Evolutionary conservation across 2,113 vertebrate genomes (phyloP).

Genomic region (Xiphias gladius): DNA sequence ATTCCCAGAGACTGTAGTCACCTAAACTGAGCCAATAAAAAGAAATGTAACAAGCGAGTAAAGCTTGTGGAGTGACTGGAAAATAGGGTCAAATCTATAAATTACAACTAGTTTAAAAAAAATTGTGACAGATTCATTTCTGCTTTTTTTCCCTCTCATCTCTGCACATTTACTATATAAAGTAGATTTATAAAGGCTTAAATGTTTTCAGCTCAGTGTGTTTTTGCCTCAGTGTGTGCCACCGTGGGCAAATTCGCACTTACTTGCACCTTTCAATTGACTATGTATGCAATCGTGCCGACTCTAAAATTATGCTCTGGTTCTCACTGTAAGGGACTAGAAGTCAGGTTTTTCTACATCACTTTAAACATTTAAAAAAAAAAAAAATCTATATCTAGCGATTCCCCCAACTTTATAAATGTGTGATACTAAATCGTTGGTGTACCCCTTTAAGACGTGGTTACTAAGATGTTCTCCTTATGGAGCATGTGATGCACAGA

Average conservation of each 20-base stretch:
- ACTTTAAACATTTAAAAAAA: too few species aligned
- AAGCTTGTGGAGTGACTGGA: neutral
- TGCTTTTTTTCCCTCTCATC: neutral
- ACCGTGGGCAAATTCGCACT: neutral
- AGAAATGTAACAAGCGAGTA: neutral
- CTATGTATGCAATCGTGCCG: neutral
- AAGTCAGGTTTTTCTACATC: neutral
- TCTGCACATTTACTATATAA: neutral
- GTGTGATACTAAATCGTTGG: neutral
- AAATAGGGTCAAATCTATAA: neutral
- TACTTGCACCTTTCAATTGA: neutral
- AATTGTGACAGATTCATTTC: neutral
- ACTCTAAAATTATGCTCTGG: neutral
- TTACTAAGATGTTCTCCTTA: neutral
- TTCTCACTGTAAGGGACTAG: neutral
- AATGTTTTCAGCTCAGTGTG: neutral
- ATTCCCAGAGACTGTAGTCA: conserved; percentile 7
- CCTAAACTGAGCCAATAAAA: neutral
- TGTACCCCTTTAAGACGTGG: neutral
- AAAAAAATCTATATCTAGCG: neutral
- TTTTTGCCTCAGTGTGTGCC: neutral
- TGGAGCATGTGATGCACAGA: conserved; percentile 1
- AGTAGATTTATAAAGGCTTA: neutral
- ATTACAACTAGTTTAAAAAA: neutral
- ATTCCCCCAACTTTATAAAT: conserved; percentile 1